Conservation (phyloP, 2,797 vertebrate species). For the Sebastolobus alascanus region DNA sequence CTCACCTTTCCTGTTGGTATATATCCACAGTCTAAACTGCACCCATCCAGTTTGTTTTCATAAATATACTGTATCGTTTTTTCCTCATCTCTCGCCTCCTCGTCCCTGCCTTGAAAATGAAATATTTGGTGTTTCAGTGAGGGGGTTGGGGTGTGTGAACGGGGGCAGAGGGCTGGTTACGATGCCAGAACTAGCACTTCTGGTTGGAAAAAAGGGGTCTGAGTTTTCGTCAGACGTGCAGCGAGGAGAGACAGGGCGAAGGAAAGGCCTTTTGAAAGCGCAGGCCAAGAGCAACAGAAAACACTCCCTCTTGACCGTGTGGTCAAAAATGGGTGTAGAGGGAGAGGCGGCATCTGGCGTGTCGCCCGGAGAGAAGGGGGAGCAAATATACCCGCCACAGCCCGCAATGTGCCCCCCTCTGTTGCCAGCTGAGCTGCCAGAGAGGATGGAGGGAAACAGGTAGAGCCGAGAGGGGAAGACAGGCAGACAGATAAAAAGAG, state of each 20-base stretch:
- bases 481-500: constrained; percentile 33
- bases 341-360: constrained; percentile 72
- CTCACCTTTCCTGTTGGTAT: constrained; percentile 83
- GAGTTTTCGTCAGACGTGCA: constrained; percentile 76
- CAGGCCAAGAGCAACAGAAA: constrained; percentile 82
- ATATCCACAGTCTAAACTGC: constrained; percentile 64
- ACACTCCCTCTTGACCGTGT: constrained; percentile 76
- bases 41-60: constrained; percentile 74
- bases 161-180: constrained; percentile 31
- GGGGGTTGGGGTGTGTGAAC: constrained; percentile 27
- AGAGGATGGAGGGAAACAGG: constrained; percentile 40
- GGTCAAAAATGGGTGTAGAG: constrained; percentile 78
- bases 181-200: constrained; percentile 82
- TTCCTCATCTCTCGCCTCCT: constrained; percentile 44
- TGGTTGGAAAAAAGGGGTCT: constrained; percentile 76
- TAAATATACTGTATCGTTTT: constrained; percentile 65
- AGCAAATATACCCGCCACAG: constrained; percentile 37
- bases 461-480: constrained; percentile 26
- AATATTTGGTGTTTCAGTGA: constrained; percentile 72
- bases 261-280: constrained; percentile 76
- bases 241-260: constrained; percentile 74
- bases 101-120: constrained; percentile 62
- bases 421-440: constrained; percentile 46
- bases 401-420: constrained; percentile 39
- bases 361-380: constrained; percentile 59